Evolutionary conservation across 2,797 vertebrate genomes (phyloP), one percentile per base, ranked within the genome.

Genomic region (Borostomias antarcticus): DNA sequence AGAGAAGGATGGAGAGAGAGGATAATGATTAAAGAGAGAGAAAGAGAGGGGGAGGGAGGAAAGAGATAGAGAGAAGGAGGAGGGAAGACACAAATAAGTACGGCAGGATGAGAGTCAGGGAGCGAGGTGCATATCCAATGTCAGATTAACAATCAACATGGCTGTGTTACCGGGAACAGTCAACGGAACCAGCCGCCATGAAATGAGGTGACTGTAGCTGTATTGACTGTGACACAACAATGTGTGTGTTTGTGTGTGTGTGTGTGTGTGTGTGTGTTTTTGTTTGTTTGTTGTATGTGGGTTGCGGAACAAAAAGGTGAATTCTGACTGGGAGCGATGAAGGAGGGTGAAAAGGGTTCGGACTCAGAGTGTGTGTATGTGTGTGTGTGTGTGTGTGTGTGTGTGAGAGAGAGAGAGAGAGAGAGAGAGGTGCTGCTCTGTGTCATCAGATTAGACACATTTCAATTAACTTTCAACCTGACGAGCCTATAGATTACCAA

Each of bases 381-480:
- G 74, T 40, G 30, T 64, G 68, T 68, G 32, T 40, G 51, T 69
- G 65, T 74, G 53, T 52, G 71, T 69, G 64, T 69, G 45, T 69
- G 11, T 28, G 25, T 19, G 52, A 19, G 37, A 45, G 25, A 28
- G 62, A 40, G 51, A 19, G 19, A 30, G 64, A 33, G n/a, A 28
- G 53, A 5, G 54, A 23, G 29, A 35, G 43, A 48, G 58, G 48
- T 56, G 70, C 66, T 64, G 47, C 17, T 21, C 66, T 73, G 71
- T 77, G 74, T 82, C 79, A 82, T 88, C 85, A 89, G 90, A 91
- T 89, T 87, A 86, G 80, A 70, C 59, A 69, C 48, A 64, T 86
- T 91, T 88, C 86, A 89, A 89, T 91, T 88, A 86, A 86, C 86
- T 79, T 86, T 75, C 61, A 61, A 69, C 70, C 71, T 82, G 85